Evolutionary conservation across 1,140 invertebrate species (phyloP).

Genomic region (Oreohelix idahoensis): DNA sequence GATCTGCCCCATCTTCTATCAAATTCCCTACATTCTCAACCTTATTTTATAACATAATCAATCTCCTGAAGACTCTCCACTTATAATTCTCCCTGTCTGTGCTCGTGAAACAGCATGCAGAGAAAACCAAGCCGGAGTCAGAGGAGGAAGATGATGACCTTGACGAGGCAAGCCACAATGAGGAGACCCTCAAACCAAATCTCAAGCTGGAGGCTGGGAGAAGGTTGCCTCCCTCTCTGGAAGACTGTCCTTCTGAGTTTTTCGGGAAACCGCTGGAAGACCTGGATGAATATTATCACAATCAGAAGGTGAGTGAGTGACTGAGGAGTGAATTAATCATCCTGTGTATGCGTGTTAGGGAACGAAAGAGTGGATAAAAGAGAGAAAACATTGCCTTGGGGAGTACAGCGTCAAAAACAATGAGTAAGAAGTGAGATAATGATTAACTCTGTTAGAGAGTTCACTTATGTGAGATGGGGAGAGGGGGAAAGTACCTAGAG

Average conservation of each 20-base stretch:
- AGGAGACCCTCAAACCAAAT: constrained; percentile 63
- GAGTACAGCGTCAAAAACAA: no score
- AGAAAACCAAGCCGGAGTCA: constrained; percentile 55
- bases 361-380: no score
- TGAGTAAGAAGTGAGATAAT: no score
- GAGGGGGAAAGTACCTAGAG: no score
- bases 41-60: no score
- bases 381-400: no score
- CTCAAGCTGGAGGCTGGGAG: constrained; percentile 68
- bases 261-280: constrained; percentile 70
- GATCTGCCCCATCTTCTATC: no score
- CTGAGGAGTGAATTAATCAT: no score
- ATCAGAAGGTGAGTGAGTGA: constrained; percentile 58
- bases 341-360: no score
- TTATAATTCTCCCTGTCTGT: background rate
- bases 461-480: no score
- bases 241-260: constrained; percentile 58
- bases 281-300: constrained; percentile 70
- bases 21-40: no score
- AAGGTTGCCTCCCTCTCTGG: constrained; percentile 66
- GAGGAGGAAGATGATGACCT: constrained; percentile 58
- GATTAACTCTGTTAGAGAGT: no score
- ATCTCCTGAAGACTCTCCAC: background rate
- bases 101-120: constrained; percentile 43
- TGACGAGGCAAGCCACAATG: constrained; percentile 56